Evolutionary conservation across 2,113 vertebrate species (phyloP), one percentile per base, ranked within the genome.

Genomic region (Melanotaenia duboulayi): DNA sequence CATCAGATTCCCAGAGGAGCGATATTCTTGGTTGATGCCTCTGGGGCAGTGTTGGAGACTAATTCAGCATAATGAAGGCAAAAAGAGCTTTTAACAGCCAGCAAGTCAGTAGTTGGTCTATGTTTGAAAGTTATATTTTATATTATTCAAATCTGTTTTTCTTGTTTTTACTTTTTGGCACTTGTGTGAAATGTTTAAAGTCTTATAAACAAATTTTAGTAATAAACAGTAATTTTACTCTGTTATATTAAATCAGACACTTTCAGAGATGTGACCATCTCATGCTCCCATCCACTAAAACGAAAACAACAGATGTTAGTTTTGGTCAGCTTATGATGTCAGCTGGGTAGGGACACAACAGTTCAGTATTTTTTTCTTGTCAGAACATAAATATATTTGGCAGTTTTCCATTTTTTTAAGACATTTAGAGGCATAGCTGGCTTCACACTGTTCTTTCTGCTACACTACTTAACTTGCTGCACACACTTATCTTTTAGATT

Each of bases 381-480:
- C 10, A 40, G 42, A 3, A 66, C 50, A 62, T 66, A 56, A 71
- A 72, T 75, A 71, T 75, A 63, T 72, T 16, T 71, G 39, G 23
- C 32, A 22, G n/a, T 24, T 79, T 39, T 39, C 35, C 9, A 35
- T 35, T 39, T 11, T 24, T 77, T 37, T 46, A 49, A 28, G 3
- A 28, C 28, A 4, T 28, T 28, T 28, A 28, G 28, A 28, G 28
- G 6, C 3, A 28, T 28, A 6, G 28, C 28, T 28, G 28, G 3
- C 3, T 28, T 4, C 28, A 28, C 28, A 28, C 28, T 28, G 3
- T 28, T 28, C 28, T 6, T 4, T 28, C 28, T 28, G 28, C 28
- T 28, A 28, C 3, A 6, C 28, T 28, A 28, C 3, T 4, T 28
- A 28, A 28, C 28, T 6, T 28, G 52, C 62, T 64, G 35, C 71